These are phyloP conservation scores for Ageneiosus marmoratus DNA, from an alignment of 2,113 vertebrate genomes.

Conservation along the genomic window DNA sequence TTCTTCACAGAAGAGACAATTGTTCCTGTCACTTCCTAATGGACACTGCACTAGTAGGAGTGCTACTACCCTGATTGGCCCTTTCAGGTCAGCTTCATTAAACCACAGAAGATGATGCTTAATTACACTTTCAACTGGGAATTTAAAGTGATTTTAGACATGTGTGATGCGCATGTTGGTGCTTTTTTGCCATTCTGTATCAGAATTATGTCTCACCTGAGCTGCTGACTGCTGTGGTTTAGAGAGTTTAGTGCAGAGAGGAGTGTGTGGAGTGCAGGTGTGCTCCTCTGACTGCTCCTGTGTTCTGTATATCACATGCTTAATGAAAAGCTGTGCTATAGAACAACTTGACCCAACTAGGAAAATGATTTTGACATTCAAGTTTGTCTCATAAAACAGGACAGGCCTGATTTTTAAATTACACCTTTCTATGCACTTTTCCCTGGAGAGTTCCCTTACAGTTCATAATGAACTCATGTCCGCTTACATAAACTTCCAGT, in stretches of 20 bases:
- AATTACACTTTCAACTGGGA: conserved; percentile 36
- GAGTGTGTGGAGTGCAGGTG: conserved; percentile 4
- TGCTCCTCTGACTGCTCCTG: conserved; percentile 13
- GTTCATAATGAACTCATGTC: not conserved
- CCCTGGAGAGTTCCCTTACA: not conserved
- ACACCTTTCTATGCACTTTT: not conserved
- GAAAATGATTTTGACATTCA: not conserved
- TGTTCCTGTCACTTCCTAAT: conserved; percentile 1
- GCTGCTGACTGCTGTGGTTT: conserved; percentile 24
- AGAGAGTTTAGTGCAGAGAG: not conserved
- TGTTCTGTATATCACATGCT: conserved; percentile 17
- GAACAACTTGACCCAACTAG: not conserved
- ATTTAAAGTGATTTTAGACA: conserved; percentile 33
- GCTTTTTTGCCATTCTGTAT: conserved; percentile 16
- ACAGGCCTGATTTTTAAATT: not conserved
- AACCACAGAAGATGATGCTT: conserved; percentile 38
- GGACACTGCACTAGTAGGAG: not conserved
- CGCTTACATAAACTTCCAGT: not conserved
- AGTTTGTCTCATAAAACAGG: not conserved
- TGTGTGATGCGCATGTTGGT: conserved; percentile 7
- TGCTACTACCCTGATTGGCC: not conserved
- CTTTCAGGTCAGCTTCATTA: conserved; percentile 51
- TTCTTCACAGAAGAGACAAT: conserved; percentile 2
- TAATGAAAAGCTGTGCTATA: not conserved
- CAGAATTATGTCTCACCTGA: not conserved